Evolutionary conservation across 2,888 invertebrate genomes (phyloP), one percentile per base, ranked within the genome.

Genomic region (Nezara viridula): DNA sequence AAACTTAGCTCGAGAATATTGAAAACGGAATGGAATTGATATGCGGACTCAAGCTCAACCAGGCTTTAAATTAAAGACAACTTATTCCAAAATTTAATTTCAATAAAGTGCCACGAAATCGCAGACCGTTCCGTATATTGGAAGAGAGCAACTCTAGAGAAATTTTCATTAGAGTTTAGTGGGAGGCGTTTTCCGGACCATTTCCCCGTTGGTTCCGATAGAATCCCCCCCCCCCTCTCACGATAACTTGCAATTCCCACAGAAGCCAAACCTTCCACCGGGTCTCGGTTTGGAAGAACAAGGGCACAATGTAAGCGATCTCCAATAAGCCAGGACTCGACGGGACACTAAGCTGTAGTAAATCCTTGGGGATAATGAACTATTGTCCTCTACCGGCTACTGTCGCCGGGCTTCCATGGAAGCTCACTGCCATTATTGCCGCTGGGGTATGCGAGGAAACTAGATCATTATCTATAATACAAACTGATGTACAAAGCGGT

Each of bases 121-220:
- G 66, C 7, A 19, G 66, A 37, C 3, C 44, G 40, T 5, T 40
- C 5, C 44, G 21, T 44, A 44, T 19, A 44, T 47, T n/a, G 81
- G n/a, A 44, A 2, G 32, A 10, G n/a, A n/a, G 81, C 27, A 81
- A 21, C 47, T 12, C 14, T 81, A 10, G 81, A 81, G 44, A 24
- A 73, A n/a, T 81, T 81, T 81, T 81, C 81, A 81, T 81, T 81
- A 44, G 44, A 44, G 81, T 81, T 81, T 40, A 44, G 40, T 24
- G 40, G 44, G 81, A 47, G 81, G 81, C 24, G 40, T n/a, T 44
- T 81, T 81, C 81, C 81, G 44, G 44, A 81, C 81, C 81, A 81
- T 81, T 81, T 81, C 44, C 81, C 81, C 44, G 24, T 10, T 14
- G 44, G 44, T n/a, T 44, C 47, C 81, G 44, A 81, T 81, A 81